These are phyloP conservation scores for Sebastes paucispinis DNA, from an alignment of 2,797 vertebrate genomes.

Conservation along the genomic window DNA sequence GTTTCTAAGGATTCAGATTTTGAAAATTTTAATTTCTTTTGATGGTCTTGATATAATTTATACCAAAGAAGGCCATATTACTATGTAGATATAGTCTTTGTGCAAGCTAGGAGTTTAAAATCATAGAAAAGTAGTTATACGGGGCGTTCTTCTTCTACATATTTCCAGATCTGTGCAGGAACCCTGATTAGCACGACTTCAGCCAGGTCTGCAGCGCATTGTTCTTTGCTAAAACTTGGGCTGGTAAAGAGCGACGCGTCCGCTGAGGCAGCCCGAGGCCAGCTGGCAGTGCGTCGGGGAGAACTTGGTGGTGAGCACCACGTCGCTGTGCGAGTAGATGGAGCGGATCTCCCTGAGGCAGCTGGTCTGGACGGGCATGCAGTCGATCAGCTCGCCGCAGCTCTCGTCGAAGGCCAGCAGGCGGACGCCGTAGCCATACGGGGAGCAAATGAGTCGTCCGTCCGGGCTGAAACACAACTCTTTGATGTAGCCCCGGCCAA, in stretches of 20 bases:
- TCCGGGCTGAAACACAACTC: slow-evolving; percentile 99
- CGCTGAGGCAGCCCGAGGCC: slow-evolving; percentile 98
- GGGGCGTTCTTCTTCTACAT: neutral
- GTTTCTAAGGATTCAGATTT: neutral
- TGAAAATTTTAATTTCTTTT: neutral
- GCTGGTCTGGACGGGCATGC: slow-evolving; percentile 91
- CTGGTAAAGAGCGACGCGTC: slow-evolving; percentile 97
- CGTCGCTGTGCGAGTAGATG: slow-evolving; percentile 97
- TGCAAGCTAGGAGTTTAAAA: slow-evolving; percentile 4
- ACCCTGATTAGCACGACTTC: neutral
- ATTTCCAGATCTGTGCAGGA: slow-evolving; percentile 1
- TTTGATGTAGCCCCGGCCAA: slow-evolving; percentile 97
- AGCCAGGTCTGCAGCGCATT: slow-evolving; percentile 27
- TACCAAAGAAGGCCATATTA: neutral
- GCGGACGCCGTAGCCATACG: slow-evolving; percentile 95
- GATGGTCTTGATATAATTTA: neutral
- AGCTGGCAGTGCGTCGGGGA: slow-evolving; percentile 99
- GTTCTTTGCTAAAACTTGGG: slow-evolving; percentile 91
- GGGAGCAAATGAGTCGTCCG: slow-evolving; percentile 97
- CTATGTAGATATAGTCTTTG: neutral
- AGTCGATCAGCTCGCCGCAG: slow-evolving; percentile 95
- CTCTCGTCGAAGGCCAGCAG: slow-evolving; percentile 92
- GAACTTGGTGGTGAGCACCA: slow-evolving; percentile 99
- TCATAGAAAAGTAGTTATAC: neutral
- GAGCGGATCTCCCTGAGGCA: slow-evolving; percentile 93